Conservation (phyloP, 2,113 vertebrate species). For the Phodopus roborovskii region DNA sequence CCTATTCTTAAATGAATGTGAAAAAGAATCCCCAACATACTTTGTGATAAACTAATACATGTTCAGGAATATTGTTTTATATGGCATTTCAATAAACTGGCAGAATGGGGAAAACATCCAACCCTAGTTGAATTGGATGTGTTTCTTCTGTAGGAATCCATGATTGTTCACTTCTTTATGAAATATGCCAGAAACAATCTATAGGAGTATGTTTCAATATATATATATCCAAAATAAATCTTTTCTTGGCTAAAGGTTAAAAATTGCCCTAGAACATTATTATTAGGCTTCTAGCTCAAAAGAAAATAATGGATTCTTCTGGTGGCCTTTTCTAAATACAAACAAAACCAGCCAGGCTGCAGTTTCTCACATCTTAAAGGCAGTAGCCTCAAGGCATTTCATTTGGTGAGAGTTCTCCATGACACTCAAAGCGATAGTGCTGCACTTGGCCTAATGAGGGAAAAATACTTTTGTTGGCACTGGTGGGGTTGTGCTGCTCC, state of each 20-base stretch:
- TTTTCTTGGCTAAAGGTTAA: conserved; percentile 68
- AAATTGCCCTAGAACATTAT: conserved; percentile 60
- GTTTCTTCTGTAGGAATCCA: conserved; percentile 9
- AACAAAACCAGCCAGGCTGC: not conserved
- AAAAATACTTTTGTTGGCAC: conserved; percentile 40
- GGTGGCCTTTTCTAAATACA: conserved; percentile 58
- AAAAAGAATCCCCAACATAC: not conserved
- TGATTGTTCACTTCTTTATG: not conserved
- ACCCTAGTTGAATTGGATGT: not conserved
- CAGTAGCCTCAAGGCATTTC: not conserved
- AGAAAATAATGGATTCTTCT: conserved; percentile 46
- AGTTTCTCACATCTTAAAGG: conserved; percentile 30
- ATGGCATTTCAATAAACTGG: not conserved
- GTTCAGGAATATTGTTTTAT: conserved; percentile 3
- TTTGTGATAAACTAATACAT: not conserved
- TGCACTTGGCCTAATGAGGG: conserved; percentile 49
- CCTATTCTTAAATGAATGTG: not conserved
- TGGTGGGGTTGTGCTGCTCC: not conserved
- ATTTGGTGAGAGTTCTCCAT: conserved; percentile 28
- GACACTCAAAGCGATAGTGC: conserved; percentile 33
- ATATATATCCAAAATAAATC: conserved; percentile 48
- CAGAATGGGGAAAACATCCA: not conserved
- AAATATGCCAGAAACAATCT: conserved; percentile 41
- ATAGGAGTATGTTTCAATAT: conserved; percentile 18
- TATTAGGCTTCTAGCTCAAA: conserved; percentile 47